A percentile compares a stretch with the other conserved stretches of the same genome.
phyloP scores from a whole-genome alignment of 2,797 vertebrate species.

The Ciconia nigra region DNA sequence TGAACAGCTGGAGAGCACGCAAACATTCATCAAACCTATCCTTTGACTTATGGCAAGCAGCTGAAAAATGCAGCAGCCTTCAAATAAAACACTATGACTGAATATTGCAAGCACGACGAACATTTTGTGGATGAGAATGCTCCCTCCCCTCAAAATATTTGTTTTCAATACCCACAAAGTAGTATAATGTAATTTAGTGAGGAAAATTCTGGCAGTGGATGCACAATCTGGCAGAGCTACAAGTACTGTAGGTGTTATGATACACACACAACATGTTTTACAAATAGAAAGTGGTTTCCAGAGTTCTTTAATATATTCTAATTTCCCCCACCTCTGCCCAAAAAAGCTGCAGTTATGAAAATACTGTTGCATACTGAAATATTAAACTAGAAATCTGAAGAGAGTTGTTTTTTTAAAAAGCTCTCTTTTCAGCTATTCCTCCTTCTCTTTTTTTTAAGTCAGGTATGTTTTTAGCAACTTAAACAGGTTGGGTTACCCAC shows the following conservation, averaged over 20 bases:
- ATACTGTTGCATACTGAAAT: conserved; percentile 72
- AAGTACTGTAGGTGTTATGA: conserved; percentile 62
- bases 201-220: conserved; percentile 25
- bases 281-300: conserved; percentile 77
- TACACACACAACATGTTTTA: conserved; percentile 72
- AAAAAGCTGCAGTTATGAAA: conserved; percentile 78
- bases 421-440: conserved; percentile 69
- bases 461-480: conserved; percentile 80
- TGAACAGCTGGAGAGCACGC: background rate
- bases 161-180: conserved; percentile 36
- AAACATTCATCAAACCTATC: background rate
- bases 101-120: background rate
- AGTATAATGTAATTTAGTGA: conserved; percentile 41
- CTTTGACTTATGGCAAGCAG: background rate
- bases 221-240: conserved; percentile 35
- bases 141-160: conserved; percentile 51
- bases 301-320: conserved; percentile 74
- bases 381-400: conserved; percentile 73
- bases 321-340: conserved; percentile 72
- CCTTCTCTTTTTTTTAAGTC: conserved; percentile 24
- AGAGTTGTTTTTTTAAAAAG: conserved; percentile 67
- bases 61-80: background rate
- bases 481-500: conserved; percentile 80
- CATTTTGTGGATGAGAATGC: background rate
- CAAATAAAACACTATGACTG: background rate